phyloP scores from a whole-genome alignment of 2,113 vertebrate species.

The Hypanus sabinus region DNA sequence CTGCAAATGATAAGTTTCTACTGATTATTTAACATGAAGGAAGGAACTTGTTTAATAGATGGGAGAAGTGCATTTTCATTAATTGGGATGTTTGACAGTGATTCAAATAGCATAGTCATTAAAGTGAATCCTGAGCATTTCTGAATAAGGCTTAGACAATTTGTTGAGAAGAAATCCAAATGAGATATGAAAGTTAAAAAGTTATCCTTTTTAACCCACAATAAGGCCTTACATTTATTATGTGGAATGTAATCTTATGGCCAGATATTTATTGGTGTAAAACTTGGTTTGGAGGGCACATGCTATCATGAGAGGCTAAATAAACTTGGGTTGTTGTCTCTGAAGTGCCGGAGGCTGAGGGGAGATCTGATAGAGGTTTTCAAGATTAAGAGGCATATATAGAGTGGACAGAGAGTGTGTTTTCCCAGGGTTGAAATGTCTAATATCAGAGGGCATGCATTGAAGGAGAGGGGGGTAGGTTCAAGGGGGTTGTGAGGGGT shows the following conservation, averaged over 20 bases:
- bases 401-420: too few relatives aligned
- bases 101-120: not conserved
- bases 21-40: not conserved
- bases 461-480: too few relatives aligned
- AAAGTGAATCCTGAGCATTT: not conserved
- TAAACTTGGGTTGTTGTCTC: too few relatives aligned
- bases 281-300: too few relatives aligned
- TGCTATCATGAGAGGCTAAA: too few relatives aligned
- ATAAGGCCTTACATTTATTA: not conserved
- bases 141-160: not conserved
- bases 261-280: not conserved
- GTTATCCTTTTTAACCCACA: not conserved
- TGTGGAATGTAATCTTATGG: not conserved
- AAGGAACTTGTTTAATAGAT: not conserved
- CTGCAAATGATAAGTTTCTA: not conserved
- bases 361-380: too few relatives aligned
- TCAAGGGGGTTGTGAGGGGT: too few relatives aligned
- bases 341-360: too few relatives aligned
- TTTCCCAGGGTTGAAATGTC: too few relatives aligned
- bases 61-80: not conserved
- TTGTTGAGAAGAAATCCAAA: not conserved
- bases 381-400: too few relatives aligned
- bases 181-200: not conserved
- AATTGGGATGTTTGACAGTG: not conserved
- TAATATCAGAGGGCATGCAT: too few relatives aligned